Base-by-base conservation (phyloP, 2,113 vertebrate species). In the Rattus norvegicus region DNA sequence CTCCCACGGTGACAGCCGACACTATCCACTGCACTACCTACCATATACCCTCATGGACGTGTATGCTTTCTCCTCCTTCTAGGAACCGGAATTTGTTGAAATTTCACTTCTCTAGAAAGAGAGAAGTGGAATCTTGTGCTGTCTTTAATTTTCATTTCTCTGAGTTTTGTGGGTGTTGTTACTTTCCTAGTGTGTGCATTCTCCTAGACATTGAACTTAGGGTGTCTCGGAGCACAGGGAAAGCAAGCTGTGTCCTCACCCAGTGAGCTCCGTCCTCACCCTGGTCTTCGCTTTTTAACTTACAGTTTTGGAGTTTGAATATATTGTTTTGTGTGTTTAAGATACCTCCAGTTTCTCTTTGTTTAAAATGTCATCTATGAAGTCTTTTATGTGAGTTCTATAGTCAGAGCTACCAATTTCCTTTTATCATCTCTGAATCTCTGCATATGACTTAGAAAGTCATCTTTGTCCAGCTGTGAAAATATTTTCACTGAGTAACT, bases 31-130 rank as follows among this genome's bases (percentile, higher is more conserved):
- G 7, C 1, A 1, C 43, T 43, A 3, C 19, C 59, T 7, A 30
- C 76, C 49, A 1, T 8, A 4, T 6, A n/a, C 33, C 43, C 7
- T 63, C 49, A 5, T 1, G 22, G 14, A 4, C 8, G 4, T 7
- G 17, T 28, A 1, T 43, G 1, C 3, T 19, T 72, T n/a, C 39
- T n/a, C 47, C 14, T 0, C 0, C 16, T 8, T 30, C 65, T 39
- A 13, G 11, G 17, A 19, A 22, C 69, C 39, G 16, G 39, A 49
- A 26, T 86, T 49, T 69, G 67, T 6, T 22, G 14, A 0, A 43
- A n/a, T 52, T 70, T 59, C 19, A n/a, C 63, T 5, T 59, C 3
- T 69, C 24, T 33, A 7, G 52, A 56, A 88, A 36, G 63, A 52
- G 49, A 93, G 70, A 65, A 24, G 1, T 2, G 7, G 26, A 43